Percentiles rank a stretch among this genome's conserved stretches.
These are phyloP conservation scores for Plebejus melissa DNA, from an alignment of 2,888 invertebrate genomes.

Conservation along the genomic window DNA sequence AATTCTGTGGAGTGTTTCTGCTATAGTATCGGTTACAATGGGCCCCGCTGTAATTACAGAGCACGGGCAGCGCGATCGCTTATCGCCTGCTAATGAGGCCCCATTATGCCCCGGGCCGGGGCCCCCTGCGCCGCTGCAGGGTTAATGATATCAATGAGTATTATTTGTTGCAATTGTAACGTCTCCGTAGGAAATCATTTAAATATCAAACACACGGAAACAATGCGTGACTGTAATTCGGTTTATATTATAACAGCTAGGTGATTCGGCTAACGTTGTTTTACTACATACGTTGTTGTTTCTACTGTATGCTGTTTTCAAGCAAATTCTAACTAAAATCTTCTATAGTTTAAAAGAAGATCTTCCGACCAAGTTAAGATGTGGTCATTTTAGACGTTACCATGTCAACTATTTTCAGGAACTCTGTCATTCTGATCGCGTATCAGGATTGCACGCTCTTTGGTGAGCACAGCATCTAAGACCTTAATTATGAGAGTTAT, in stretches of 20 bases:
- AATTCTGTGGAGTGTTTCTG: constrained; percentile 40
- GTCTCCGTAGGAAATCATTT: constrained; percentile 6
- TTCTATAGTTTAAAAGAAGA: no score
- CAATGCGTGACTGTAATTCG: not conserved
- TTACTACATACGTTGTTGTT: no score
- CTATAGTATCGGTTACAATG: constrained; percentile 38
- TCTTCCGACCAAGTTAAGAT: no score
- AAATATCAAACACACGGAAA: constrained; percentile 13
- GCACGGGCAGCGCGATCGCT: constrained; percentile 29
- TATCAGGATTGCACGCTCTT: no score
- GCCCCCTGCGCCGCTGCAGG: constrained; percentile 19
- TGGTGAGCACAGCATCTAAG: no score
- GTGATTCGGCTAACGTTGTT: no score
- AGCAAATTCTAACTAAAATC: no score
- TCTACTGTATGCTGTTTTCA: no score
- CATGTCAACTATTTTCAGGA: no score
- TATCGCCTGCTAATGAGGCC: constrained; percentile 27
- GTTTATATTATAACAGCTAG: not conserved
- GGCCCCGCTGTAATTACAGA: constrained; percentile 39
- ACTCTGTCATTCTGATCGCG: no score
- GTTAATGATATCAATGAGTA: constrained; percentile 21
- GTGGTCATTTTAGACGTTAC: no score
- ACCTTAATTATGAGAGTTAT: no score
- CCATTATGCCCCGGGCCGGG: constrained; percentile 9
- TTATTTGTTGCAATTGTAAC: constrained; percentile 15